Base-by-base conservation (phyloP, 2,797 vertebrate species). In the Rhinophrynus dorsalis region DNA sequence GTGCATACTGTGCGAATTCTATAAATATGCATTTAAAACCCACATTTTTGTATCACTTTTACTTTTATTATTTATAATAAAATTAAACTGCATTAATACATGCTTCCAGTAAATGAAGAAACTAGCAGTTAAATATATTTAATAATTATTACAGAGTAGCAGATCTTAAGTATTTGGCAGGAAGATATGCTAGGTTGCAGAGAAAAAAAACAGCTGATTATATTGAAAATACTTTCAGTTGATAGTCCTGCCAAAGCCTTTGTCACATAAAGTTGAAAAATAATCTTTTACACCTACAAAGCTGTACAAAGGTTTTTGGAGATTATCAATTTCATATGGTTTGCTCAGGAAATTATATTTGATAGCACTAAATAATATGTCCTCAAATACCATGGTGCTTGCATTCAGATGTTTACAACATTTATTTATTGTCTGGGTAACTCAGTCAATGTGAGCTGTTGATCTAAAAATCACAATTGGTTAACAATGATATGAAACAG, bases 281-380 rank as follows among this genome's bases (percentile, higher is more conserved):
- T 78, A 82, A 80, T 74, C 74, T 70, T 78, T 67, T 64, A 67
- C 55, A 81, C 74, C 62, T 75, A 78, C 52, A 78, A 77, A 76
- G 62, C 63, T 78, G 62, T 79, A 80, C 79, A 75, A 30, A 58
- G 61, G 50, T 76, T 63, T 77, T 73, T 79, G 75, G 79, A 83
- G 80, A 76, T 70, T 82, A 80, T 37, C 84, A 75, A 60, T 74
- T 78, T 42, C 78, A 79, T 79, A 79, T 78, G 80, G 68, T 67
- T 83, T 82, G 75, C 81, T 48, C 77, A 68, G 75, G 78, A 83
- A 83, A 84, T 79, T 80, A 72, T 80, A 66, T 68, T 63, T 80
- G 74, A 70, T 59, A 76, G 1, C 57, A 74, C 64, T 80, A 75
- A 69, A 29, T 64, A 78, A 80, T 81, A 83, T 81, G 82, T 80